Percentiles rank a stretch among this genome's conserved stretches.
These are phyloP conservation scores for Araneus ventricosus DNA, from an alignment of 1,140 invertebrate genomes.

Conservation along the genomic window DNA sequence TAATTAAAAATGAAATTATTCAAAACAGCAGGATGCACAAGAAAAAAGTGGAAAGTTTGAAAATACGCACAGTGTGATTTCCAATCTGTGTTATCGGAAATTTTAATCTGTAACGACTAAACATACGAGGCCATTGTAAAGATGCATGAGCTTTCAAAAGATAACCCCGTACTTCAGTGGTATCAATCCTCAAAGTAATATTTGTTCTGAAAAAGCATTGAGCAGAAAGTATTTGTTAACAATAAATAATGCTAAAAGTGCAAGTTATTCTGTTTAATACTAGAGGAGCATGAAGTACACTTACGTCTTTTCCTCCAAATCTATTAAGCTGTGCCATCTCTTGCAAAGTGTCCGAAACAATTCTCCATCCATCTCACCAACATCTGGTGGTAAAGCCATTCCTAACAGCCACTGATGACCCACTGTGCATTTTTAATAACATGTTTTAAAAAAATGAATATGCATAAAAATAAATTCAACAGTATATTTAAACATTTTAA, in stretches of 20 bases:
- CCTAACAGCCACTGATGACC: conserved; percentile 87
- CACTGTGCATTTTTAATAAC: conserved; percentile 78
- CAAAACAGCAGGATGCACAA: background rate
- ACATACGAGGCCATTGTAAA: conserved; percentile 87
- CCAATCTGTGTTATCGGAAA: conserved; percentile 92
- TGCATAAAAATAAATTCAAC: too few species aligned
- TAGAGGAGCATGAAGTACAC: background rate
- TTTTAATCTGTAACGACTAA: conserved; percentile 82
- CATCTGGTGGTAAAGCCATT: conserved; percentile 84
- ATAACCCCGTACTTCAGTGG: conserved; percentile 87
- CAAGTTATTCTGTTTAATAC: background rate
- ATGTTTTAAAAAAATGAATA: too few species aligned
- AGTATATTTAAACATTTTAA: too few species aligned
- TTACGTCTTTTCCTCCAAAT: conserved; percentile 74
- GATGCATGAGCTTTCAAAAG: conserved; percentile 86
- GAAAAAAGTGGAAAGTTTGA: background rate
- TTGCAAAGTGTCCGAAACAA: conserved; percentile 81
- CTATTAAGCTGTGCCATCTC: conserved; percentile 75
- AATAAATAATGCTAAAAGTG: background rate
- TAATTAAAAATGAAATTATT: background rate
- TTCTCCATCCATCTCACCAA: conserved; percentile 84
- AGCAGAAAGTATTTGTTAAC: background rate
- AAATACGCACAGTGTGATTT: conserved; percentile 84
- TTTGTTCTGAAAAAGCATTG: conserved; percentile 82
- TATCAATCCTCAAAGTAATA: conserved; percentile 88